Base-by-base conservation (phyloP, 2,888 invertebrate species). In the Parthenolecanium corni region DNA sequence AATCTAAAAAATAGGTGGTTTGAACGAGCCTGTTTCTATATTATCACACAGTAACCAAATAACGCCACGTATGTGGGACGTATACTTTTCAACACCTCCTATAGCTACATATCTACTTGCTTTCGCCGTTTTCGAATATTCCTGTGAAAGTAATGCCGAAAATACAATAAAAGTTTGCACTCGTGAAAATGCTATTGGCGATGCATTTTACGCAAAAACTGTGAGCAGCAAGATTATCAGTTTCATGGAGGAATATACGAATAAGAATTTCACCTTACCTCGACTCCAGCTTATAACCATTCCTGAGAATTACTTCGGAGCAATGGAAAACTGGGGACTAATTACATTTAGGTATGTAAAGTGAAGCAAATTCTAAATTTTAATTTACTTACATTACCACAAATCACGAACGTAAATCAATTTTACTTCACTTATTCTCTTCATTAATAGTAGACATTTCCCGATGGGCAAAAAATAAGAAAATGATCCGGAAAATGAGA, bases 111-210 rank as follows among this genome's bases (percentile, higher is more conserved):
- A 92, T 70, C 75, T 93, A 40, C 84, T 92, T 3, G 91, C 91
- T 0, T 89, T 87, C 70, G 82, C 86, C 0, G 83, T 92, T 14
- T 85, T 85, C 0, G 88, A 90, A 72, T 89, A 88, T 69, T 79
- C 74, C 56, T 79, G 79, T 70, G 71, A 73, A 0, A 18, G 18
- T 11, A 4, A 31, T 20, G 38, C 58, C 12, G 36, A 66, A 14
- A 44, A 63, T 3, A 46, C 25, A 18, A 40, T 67, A 5, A 40
- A 57, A 20, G 64, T 68, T n/a, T 67, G 65, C 49, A 63, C 66
- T 2, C 58, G 68, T 20, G 62, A 61, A 38, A 65, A 67, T 2
- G 54, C 64, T 3, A 51, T 65, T 6, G 14, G 64, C 9, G 74
- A 77, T 47, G 75, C 76, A 0, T 70, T 74, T 2, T 78, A 80